These are phyloP conservation scores for Asarcornis scutulata DNA, from an alignment of 2,113 vertebrate genomes.

Conservation along the genomic window DNA sequence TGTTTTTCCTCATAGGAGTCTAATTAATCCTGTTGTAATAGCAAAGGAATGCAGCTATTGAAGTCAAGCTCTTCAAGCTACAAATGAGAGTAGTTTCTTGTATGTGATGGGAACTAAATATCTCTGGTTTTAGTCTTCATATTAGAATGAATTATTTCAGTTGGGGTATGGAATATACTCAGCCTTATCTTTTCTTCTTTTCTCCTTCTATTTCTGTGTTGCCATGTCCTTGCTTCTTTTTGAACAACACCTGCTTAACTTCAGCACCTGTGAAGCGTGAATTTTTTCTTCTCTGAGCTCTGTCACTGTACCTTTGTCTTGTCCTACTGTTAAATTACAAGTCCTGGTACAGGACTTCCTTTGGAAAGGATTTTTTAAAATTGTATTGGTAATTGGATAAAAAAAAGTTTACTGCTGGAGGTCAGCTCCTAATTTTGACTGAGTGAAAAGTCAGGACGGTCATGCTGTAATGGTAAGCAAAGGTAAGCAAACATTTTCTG, in stretches of 20 bases:
- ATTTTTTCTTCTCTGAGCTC: neutral
- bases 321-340: neutral
- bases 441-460: neutral
- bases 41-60: slow-evolving; percentile 1
- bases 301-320: neutral
- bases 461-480: neutral
- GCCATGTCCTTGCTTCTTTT: neutral
- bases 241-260: neutral
- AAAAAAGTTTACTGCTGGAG: neutral
- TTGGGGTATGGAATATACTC: neutral
- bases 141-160: slow-evolving; percentile 6
- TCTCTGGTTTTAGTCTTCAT: neutral
- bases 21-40: neutral
- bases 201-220: neutral
- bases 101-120: neutral
- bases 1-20: slow-evolving; percentile 10
- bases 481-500: neutral
- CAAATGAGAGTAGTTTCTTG: neutral
- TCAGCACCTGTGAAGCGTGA: neutral
- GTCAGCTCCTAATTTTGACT: neutral
- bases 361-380: neutral
- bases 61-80: neutral
- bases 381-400: neutral
- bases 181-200: neutral
- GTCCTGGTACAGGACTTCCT: neutral